Conservation (phyloP, 2,888 invertebrate species). For the Andrena dorsata region DNA sequence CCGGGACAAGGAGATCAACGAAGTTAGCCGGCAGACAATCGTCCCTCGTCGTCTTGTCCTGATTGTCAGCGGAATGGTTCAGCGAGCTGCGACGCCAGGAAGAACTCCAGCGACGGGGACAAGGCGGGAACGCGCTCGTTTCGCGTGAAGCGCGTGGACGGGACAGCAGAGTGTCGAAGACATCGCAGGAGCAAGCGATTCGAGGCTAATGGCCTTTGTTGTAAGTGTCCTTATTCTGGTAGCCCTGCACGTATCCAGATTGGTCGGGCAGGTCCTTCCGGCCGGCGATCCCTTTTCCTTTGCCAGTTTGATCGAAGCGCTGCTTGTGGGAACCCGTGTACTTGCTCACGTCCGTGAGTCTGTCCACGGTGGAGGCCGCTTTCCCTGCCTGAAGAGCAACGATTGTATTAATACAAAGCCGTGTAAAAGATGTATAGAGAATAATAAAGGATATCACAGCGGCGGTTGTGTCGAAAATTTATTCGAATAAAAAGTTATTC, state of each 20-base stretch:
- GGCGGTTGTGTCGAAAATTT: too few relatives aligned
- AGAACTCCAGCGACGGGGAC: slow-evolving; percentile 11
- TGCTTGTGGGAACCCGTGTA: slow-evolving; percentile 96
- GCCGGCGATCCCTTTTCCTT: slow-evolving; percentile 94
- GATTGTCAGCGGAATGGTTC: slow-evolving; percentile 28
- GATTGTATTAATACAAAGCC: background rate
- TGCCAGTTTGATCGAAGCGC: slow-evolving; percentile 93
- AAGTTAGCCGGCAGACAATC: background rate
- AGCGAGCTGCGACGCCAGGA: slow-evolving; percentile 16
- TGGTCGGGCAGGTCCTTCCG: slow-evolving; percentile 91
- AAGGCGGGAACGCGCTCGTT: slow-evolving; percentile 34
- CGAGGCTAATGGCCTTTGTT: slow-evolving; percentile 75
- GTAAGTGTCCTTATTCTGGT: slow-evolving; percentile 93
- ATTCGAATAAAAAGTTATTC: too few relatives aligned
- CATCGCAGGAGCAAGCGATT: slow-evolving; percentile 35
- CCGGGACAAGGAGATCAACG: background rate
- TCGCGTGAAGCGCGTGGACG: slow-evolving; percentile 58
- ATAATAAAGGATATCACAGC: background rate
- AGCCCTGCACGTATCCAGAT: slow-evolving; percentile 94
- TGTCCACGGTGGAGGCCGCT: slow-evolving; percentile 87
- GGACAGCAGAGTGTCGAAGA: slow-evolving; percentile 56
- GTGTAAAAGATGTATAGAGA: background rate
- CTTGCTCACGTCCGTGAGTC: slow-evolving; percentile 94
- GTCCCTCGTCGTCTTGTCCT: slow-evolving; percentile 1
- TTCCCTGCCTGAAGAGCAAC: slow-evolving; percentile 80